These are phyloP conservation scores for Sphaeridia pumilis DNA, from an alignment of 2,888 invertebrate genomes.

Conservation along the genomic window DNA sequence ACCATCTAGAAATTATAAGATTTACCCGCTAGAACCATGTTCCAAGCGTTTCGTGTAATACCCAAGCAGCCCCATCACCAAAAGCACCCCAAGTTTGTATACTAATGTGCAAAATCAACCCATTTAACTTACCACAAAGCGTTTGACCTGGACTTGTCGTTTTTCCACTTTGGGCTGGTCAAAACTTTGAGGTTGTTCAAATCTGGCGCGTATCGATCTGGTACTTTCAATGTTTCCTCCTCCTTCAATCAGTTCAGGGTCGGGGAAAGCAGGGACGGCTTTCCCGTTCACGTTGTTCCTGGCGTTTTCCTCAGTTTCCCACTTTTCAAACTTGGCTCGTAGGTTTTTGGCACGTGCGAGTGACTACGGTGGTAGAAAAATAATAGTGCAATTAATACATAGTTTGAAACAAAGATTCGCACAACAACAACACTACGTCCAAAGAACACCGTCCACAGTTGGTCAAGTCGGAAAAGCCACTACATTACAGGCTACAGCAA, in stretches of 20 bases:
- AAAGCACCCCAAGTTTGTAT: too few species aligned
- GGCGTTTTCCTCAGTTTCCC: constrained; percentile 49
- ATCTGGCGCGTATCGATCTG: constrained; percentile 65
- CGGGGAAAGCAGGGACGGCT: not conserved
- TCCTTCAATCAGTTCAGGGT: constrained; percentile 7
- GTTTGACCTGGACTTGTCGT: constrained; percentile 59
- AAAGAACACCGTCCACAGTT: too few species aligned
- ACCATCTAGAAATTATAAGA: too few species aligned
- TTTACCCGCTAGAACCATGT: too few species aligned
- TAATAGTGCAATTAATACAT: too few species aligned
- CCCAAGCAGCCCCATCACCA: not conserved
- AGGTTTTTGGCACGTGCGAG: constrained; percentile 69
- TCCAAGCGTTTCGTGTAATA: too few species aligned
- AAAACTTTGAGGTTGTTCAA: constrained; percentile 52
- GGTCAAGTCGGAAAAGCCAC: too few species aligned
- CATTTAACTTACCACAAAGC: constrained; percentile 71
- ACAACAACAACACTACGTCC: too few species aligned
- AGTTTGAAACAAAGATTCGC: too few species aligned
- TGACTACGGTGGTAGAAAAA: too few species aligned
- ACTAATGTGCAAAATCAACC: not conserved
- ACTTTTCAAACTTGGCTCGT: constrained; percentile 76
- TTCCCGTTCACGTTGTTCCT: constrained; percentile 10
- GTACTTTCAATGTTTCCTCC: constrained; percentile 59
- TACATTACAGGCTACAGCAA: too few species aligned
- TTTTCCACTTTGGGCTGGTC: constrained; percentile 17